phyloP scores from a whole-genome alignment of 2,888 invertebrate genomes.

The Leptopterna dolabrata region DNA sequence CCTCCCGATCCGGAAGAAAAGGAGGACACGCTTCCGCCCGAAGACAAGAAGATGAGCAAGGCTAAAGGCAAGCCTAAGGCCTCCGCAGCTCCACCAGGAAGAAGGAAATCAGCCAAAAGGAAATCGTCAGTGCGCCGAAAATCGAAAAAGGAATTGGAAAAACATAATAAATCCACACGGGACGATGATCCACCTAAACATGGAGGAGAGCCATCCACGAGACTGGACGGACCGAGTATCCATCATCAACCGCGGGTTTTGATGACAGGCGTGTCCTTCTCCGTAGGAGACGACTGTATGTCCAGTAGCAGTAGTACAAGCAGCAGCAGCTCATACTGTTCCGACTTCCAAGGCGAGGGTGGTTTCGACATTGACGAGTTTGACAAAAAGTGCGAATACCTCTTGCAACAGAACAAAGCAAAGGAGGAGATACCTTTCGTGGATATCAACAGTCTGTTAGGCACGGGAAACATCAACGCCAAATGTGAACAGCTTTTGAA shows the following conservation, averaged over 20 bases:
- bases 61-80: not conserved
- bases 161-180: not conserved
- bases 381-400: not conserved
- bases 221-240: not conserved
- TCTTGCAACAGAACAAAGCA: not conserved
- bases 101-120: not conserved
- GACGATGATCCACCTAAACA: not conserved
- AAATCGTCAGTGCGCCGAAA: constrained; percentile 2
- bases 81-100: not conserved
- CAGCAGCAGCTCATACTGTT: not conserved
- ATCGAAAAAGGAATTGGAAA: not conserved
- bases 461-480: not conserved
- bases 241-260: not conserved
- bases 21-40: not conserved
- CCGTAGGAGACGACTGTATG: not conserved
- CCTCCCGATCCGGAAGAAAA: not conserved
- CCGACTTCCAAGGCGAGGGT: not conserved
- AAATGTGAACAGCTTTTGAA: not conserved
- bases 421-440: not conserved
- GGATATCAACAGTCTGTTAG: not conserved
- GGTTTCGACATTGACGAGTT: not conserved
- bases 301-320: not conserved
- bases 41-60: not conserved
- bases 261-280: not conserved
- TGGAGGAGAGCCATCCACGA: not conserved